Evolutionary conservation across 2,888 invertebrate genomes (phyloP).

Genomic region (Euzetes globulus): DNA sequence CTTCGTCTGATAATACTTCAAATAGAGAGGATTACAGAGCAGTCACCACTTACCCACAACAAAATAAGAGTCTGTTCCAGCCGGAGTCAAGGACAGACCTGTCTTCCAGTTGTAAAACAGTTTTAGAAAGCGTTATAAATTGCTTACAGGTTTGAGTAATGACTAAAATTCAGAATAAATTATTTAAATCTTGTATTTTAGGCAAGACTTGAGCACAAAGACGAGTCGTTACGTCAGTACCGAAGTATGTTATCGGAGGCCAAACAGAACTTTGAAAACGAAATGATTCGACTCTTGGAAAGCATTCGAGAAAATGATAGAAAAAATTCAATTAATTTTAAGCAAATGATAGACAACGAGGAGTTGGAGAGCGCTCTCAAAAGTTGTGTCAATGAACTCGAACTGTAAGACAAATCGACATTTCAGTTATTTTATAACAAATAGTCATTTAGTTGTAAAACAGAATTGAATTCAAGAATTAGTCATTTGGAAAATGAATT

Average conservation of each 20-base stretch:
- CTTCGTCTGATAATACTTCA: background rate
- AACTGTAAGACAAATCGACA: background rate
- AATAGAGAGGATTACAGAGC: background rate
- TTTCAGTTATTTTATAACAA: background rate
- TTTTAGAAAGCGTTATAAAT: constrained; percentile 36
- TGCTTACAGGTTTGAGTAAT: constrained; percentile 29
- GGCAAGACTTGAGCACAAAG: constrained; percentile 35
- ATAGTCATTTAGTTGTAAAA: background rate
- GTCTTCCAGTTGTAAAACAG: constrained; percentile 21
- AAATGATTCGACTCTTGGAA: background rate
- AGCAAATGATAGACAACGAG: constrained; percentile 9
- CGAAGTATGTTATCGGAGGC: constrained; percentile 19
- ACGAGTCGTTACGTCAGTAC: constrained; percentile 29
- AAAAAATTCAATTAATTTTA: background rate
- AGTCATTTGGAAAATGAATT: background rate
- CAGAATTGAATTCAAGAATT: background rate
- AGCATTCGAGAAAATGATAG: background rate
- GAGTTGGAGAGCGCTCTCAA: constrained; percentile 1
- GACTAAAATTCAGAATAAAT: background rate
- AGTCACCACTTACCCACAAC: background rate
- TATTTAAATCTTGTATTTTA: background rate
- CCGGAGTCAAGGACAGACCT: background rate
- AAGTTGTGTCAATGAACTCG: constrained; percentile 15
- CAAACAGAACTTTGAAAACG: constrained; percentile 14
- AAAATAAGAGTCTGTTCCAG: background rate